Conservation (phyloP, 2,797 vertebrate species). For the Leuciscus waleckii region DNA sequence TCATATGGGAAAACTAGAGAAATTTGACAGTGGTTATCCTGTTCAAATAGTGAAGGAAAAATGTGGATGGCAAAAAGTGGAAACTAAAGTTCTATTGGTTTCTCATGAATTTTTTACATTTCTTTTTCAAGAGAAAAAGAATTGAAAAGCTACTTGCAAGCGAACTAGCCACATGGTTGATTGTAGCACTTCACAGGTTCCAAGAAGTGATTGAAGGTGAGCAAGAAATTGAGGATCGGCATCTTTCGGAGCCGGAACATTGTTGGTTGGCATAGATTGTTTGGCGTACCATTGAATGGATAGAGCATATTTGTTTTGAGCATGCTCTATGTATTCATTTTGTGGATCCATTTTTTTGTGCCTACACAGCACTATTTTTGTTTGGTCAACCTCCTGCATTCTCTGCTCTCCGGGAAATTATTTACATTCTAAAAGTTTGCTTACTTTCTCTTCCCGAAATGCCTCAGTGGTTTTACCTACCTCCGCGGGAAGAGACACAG, state of each 20-base stretch:
- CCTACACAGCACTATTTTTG: conserved; percentile 37
- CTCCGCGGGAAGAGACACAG: neutral
- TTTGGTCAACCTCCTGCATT: neutral
- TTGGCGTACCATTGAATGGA: neutral
- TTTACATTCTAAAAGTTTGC: conserved; percentile 29
- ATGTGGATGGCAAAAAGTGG: neutral
- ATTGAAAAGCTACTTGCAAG: conserved; percentile 9
- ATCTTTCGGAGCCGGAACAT: neutral
- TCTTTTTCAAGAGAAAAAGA: neutral
- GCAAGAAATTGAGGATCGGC: neutral
- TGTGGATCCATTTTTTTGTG: conserved; percentile 34
- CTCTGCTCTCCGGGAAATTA: conserved; percentile 12
- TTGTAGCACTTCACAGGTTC: conserved; percentile 28
- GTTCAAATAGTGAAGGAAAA: conserved; percentile 13
- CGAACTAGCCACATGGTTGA: neutral
- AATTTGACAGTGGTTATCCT: neutral
- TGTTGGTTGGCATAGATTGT: conserved; percentile 10
- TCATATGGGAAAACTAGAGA: neutral
- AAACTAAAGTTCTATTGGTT: neutral
- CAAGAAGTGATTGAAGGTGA: conserved; percentile 9
- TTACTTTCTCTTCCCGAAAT: neutral
- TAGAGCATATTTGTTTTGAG: conserved; percentile 12
- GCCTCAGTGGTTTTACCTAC: neutral
- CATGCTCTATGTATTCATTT: conserved; percentile 31
- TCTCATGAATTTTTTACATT: neutral